Conservation (phyloP, 1,140 invertebrate species). For the Magallana angulata region DNA sequence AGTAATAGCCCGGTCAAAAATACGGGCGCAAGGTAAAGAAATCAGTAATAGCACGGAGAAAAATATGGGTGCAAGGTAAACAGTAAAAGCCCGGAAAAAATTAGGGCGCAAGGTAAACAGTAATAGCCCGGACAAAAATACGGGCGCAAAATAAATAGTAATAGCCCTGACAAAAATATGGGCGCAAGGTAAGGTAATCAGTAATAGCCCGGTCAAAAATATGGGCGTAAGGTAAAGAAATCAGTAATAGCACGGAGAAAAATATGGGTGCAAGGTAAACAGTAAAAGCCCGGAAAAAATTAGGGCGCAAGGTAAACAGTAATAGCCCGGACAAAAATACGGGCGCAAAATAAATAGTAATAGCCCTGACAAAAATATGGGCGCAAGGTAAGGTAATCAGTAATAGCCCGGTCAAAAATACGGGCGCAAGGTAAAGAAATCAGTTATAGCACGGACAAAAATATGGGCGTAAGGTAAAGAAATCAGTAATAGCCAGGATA, state of each 20-base stretch:
- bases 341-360: background rate
- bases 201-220: background rate
- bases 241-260: background rate
- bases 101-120: background rate
- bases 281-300: background rate
- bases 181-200: background rate
- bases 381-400: background rate
- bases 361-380: background rate
- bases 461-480: background rate
- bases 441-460: background rate
- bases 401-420: background rate
- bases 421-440: background rate
- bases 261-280: background rate
- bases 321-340: background rate
- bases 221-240: background rate
- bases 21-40: background rate
- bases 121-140: background rate
- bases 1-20: background rate
- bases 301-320: background rate
- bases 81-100: background rate
- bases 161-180: background rate
- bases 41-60: background rate
- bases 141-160: background rate
- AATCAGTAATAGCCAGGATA: background rate
- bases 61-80: background rate